Conservation (phyloP, 2,797 vertebrate genomes). For the Ceyx erithaca region DNA sequence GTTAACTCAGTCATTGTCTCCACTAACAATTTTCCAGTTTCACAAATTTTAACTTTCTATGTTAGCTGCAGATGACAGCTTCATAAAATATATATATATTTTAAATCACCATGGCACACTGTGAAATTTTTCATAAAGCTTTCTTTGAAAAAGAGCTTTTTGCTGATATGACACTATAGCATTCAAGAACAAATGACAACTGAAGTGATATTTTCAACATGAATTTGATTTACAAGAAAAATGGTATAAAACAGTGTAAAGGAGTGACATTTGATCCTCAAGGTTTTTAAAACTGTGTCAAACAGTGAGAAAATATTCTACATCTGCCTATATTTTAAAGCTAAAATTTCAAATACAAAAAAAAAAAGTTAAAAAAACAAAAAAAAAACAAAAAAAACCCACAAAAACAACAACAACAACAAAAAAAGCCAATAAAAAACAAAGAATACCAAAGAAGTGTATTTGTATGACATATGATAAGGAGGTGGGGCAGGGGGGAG, state of each 20-base stretch:
- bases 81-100: not conserved
- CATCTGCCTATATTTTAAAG: not conserved
- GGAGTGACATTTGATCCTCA: not conserved
- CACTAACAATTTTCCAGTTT: not conserved
- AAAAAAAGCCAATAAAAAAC: not conserved
- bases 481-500: too few species aligned
- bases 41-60: not conserved
- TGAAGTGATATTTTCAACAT: not conserved
- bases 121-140: not conserved
- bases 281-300: not conserved
- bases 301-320: accelerated
- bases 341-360: not conserved
- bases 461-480: not conserved
- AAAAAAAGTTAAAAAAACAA: not conserved
- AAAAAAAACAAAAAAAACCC: too few species aligned
- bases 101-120: accelerated
- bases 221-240: not conserved
- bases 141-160: not conserved
- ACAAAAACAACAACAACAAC: too few species aligned
- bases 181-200: not conserved
- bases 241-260: not conserved
- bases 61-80: not conserved
- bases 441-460: not conserved
- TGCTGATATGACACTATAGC: not conserved
- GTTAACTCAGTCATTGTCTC: not conserved